A percentile compares a stretch with the other conserved stretches of the same genome.
Evolutionary conservation across 2,797 vertebrate species (phyloP).

Genomic region (Sebastes hubbsi): DNA sequence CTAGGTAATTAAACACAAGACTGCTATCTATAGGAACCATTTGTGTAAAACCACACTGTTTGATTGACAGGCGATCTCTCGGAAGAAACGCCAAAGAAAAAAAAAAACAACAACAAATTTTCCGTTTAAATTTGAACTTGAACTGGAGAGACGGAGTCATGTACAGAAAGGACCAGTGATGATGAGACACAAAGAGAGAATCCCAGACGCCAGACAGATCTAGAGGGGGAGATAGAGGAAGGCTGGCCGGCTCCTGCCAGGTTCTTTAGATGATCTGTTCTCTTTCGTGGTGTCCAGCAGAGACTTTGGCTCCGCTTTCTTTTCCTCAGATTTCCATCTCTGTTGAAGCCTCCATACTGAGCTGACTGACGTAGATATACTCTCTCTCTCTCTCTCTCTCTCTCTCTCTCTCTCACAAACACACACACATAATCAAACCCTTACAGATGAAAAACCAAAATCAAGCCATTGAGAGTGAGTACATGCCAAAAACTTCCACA

Average conservation of each 20-base stretch:
- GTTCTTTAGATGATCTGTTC: conserved; percentile 33
- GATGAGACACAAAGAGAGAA: conserved; percentile 12
- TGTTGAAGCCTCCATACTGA: conserved; percentile 31
- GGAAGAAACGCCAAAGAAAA: background rate
- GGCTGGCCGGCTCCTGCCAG: conserved; percentile 9
- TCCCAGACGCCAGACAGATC: conserved; percentile 29
- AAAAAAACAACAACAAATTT: background rate
- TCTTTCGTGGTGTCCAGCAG: conserved; percentile 43
- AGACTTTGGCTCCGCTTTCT: conserved; percentile 40
- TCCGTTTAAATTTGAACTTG: background rate
- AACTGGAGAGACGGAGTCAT: background rate
- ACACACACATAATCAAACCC: background rate
- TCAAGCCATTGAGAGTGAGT: background rate
- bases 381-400: background rate
- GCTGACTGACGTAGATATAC: conserved; percentile 9
- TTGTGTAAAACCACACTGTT: background rate
- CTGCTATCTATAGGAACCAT: background rate
- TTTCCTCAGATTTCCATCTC: conserved; percentile 32
- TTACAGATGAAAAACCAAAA: conserved; percentile 25
- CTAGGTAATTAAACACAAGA: background rate
- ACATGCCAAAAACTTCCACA: conserved; percentile 1
- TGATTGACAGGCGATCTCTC: background rate
- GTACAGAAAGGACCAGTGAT: background rate
- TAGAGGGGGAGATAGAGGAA: conserved; percentile 7
- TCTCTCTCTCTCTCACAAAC: background rate